Base-by-base conservation (phyloP, 1,140 invertebrate genomes). In the Latrodectus geometricus region DNA sequence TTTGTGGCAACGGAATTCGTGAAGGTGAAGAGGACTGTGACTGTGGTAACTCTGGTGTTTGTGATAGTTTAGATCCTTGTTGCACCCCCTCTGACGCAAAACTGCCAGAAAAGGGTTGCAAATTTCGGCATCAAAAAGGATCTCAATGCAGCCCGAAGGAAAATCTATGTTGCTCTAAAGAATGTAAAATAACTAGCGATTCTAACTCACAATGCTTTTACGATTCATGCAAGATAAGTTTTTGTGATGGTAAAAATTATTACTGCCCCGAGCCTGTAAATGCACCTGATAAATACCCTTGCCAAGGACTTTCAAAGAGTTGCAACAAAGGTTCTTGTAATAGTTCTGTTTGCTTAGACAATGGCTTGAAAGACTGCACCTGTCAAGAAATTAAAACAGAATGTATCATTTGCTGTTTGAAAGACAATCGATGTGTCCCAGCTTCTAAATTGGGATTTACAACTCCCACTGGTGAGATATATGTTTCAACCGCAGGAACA, bases 401-500 rank as follows among this genome's bases (percentile, higher is more conserved):
- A 11, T 87, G 85, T 21, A 15, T 20, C 1, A 54, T 87, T 15
- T 87, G 85, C 17, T 87, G 85, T 21, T 11, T 17, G 4, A 74
- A 80, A 48, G 23, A 50, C 14, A 49, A 48, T 2, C 7, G 15
- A 15, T 85, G 82, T n/a, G 5, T 17, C 8, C 73, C 82, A 17
- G 82, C 74, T 49, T 72, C 50, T 9, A 1, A 9, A 2, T 21
- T 85, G 20, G 74, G 65, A 48, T 23, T 85, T 0, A 7, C 21
- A 5, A 35, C 73, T 4, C 49, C 74, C 5, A 23, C n/a, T 66
- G 65, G 49, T 11, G 50, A 93, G 93, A 87, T 9, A 8, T 83
- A 65, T 17, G 72, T 61, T 12, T 15, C 35, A 3, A 1, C 48
- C 0, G 80, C 56, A 21, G 68, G 79, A 1, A 54, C 68, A 3